Evolutionary conservation across 1,140 invertebrate genomes (phyloP), one percentile per base, ranked within the genome.

Genomic region (Drosophila nannoptera): DNA sequence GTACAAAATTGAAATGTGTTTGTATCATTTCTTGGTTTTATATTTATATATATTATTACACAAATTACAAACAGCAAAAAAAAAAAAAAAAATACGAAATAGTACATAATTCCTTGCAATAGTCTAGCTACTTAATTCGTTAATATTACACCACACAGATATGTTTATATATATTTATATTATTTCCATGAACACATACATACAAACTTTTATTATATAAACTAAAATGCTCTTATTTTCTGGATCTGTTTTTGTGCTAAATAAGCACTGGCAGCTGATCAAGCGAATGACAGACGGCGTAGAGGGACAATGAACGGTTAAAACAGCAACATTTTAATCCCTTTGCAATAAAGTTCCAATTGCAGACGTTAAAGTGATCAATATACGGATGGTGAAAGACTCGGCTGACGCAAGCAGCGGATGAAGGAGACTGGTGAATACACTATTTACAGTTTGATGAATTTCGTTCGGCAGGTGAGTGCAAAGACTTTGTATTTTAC

Each of bases 241-340:
- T 11, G 9, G 4, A 0, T 16, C 38, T 0, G n/a, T 9, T 42
- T 43, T 52, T n/a, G 12, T 54, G 38, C 36, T 36, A 61, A 55
- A 58, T 55, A 54, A 67, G 67, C 22, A 29, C 36, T 54, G 36
- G 43, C 56, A 60, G 64, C 56, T 67, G 63, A 22, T 22, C 22
- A 22, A 22, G 22, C 22, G 22, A 22, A 22, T 22, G 22, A 22
- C 22, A 22, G 22, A 22, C 22, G 22, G 22, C 22, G 12, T 43
- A 7, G 12, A 14, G 14, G 9, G 36, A 33, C 12, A 14, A 22
- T 31, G 6, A n/a, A 35, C 8, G 16, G 6, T 48, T n/a, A 55
- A 5, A 2, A 52, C 50, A 80, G 76, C 73, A 76, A 80, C 64
- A 77, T 77, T 81, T 73, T 73, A 80, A 73, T 48, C 60, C 46